These are phyloP conservation scores for Uloborus diversus DNA, from an alignment of 1,140 invertebrate species.

Conservation along the genomic window DNA sequence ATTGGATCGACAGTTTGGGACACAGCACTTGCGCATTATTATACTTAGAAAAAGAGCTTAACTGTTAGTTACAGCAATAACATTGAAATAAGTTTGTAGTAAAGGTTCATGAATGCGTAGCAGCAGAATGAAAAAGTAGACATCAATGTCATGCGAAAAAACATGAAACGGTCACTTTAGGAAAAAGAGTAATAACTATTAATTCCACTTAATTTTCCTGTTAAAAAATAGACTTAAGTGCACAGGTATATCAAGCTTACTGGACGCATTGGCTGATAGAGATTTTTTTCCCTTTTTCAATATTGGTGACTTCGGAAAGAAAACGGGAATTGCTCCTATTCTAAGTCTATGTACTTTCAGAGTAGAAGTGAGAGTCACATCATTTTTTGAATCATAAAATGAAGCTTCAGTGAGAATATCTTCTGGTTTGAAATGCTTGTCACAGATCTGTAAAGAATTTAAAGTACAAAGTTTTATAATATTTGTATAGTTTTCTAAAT, in stretches of 20 bases:
- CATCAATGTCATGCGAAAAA: background rate
- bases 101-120: too few relatives aligned
- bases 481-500: background rate
- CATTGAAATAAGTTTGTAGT: background rate
- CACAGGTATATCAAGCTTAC: background rate
- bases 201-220: background rate
- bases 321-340: background rate
- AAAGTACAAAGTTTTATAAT: background rate
- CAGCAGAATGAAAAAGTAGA: background rate
- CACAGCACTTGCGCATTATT: slow-evolving; percentile 27
- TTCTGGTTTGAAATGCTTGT: slow-evolving; percentile 1
- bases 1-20: slow-evolving; percentile 6
- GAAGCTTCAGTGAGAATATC: slow-evolving; percentile 4
- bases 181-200: background rate
- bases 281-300: background rate
- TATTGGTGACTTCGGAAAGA: background rate
- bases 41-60: background rate
- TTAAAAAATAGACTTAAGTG: background rate
- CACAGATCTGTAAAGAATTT: slow-evolving; percentile 7
- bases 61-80: background rate
- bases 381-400: slow-evolving; percentile 8
- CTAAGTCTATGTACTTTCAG: background rate
- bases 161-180: background rate
- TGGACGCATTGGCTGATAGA: background rate
- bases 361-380: slow-evolving; percentile 6